These are phyloP conservation scores for Tinamus major DNA, from an alignment of 2,797 vertebrate species.

Conservation along the genomic window DNA sequence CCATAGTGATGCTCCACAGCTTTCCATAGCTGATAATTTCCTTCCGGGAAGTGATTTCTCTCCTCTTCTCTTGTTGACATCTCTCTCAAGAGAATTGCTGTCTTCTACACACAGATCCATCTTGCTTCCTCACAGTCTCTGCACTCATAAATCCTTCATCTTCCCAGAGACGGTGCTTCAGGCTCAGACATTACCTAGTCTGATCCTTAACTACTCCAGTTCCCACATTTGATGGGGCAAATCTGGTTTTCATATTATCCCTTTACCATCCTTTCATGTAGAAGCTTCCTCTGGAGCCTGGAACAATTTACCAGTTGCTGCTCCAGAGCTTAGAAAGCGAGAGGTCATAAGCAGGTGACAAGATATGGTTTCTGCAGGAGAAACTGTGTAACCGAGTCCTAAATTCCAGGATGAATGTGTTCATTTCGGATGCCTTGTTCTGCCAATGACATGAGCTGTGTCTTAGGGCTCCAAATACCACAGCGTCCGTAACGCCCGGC, in stretches of 20 bases:
- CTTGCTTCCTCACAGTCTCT: constrained; percentile 2
- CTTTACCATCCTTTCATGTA: neutral
- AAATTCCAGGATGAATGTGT: constrained; percentile 35
- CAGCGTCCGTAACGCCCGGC: neutral
- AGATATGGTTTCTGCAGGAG: neutral
- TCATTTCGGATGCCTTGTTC: constrained; percentile 35
- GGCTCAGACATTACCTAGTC: neutral
- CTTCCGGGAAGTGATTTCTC: constrained; percentile 13
- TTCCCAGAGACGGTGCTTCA: neutral
- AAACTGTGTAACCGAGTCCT: constrained; percentile 1
- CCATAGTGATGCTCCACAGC: neutral
- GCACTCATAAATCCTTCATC: constrained; percentile 57
- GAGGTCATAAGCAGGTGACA: neutral
- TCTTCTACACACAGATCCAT: constrained; percentile 4
- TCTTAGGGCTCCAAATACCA: neutral
- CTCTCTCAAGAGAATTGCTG: constrained; percentile 37
- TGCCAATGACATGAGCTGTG: neutral
- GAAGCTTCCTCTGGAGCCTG: neutral
- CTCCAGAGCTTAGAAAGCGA: neutral
- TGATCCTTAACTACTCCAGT: constrained; percentile 1
- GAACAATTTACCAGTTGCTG: neutral
- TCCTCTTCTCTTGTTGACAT: neutral
- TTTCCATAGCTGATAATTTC: neutral
- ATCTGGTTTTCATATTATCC: neutral
- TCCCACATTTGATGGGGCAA: constrained; percentile 1